Evolutionary conservation across 1,140 invertebrate genomes (phyloP), one percentile per base, ranked within the genome.

Genomic region (Uloborus diversus): DNA sequence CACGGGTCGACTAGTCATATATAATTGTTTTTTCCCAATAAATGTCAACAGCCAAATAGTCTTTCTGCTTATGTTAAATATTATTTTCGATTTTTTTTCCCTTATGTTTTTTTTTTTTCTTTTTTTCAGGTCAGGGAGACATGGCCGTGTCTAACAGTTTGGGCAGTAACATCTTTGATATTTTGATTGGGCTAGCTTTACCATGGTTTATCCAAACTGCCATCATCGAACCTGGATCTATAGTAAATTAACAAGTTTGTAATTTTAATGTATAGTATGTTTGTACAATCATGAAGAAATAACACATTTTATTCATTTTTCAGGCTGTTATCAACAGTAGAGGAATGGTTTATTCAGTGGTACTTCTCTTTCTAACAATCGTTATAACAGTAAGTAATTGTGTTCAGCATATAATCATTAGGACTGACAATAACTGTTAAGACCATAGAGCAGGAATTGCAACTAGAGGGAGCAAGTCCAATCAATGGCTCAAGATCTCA

Each of bases 141-240:
- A 90, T 90, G 90, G 90, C 90, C 1, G 88, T 90, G 0, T 89
- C 88, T 17, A 90, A 89, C 81, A 89, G 88, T 4, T 87, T 90
- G 64, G 90, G 90, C 3, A 89, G 88, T 68, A 90, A 90, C 83
- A 87, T 91, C 0, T 90, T 90, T 82, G 90, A 90, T 81, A 88
- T 90, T 51, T 85, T 90, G 13, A 84, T 91, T 30, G 89, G 89
- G 64, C 82, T 89, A 17, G 88, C 88, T 13, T 81, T 89, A 3
- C 88, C 88, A 4, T 89, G 88, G 88, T 88, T 88, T 59, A 81
- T 88, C 20, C 85, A 88, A 79, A 86, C 87, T 25, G 79, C 84
- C 0, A 80, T 87, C 1, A 84, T 80, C 53, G 85, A 69, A 79
- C 85, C 78, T 14, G 87, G 86, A 75, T 81, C 53, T 51, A 75